Evolutionary conservation across 92 coral and sea anemone genomes (phyloP).

Genomic region (Porites rus): DNA sequence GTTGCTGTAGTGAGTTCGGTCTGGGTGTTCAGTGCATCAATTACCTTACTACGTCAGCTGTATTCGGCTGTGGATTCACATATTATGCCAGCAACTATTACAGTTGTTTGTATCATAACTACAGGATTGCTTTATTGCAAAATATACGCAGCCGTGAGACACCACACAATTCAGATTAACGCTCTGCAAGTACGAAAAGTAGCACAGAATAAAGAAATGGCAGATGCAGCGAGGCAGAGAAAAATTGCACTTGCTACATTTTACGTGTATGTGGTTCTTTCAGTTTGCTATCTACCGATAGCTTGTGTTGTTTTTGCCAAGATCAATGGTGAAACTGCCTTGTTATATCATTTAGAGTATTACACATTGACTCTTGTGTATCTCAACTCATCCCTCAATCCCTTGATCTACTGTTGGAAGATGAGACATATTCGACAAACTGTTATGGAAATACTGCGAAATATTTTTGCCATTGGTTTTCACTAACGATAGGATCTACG

Average conservation of each 20-base stretch:
- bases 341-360: neutral
- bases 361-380: neutral
- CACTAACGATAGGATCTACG: too few relatives aligned
- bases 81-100: neutral
- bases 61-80: neutral
- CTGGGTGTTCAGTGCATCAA: conserved; percentile 5
- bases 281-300: neutral
- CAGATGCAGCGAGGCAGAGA: neutral
- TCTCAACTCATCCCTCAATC: neutral
- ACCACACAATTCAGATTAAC: conserved; percentile 7
- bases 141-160: neutral
- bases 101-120: neutral
- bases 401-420: too few relatives aligned
- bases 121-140: conserved; percentile 2
- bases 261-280: conserved; percentile 11
- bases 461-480: too few relatives aligned
- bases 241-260: neutral
- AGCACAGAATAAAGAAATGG: neutral
- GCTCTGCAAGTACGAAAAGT: neutral
- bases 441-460: too few relatives aligned
- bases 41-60: neutral
- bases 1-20: neutral
- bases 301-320: neutral
- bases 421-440: too few relatives aligned
- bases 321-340: neutral